These are phyloP conservation scores for Aporophyla lueneburgensis DNA, from an alignment of 2,888 invertebrate species.

Conservation along the genomic window DNA sequence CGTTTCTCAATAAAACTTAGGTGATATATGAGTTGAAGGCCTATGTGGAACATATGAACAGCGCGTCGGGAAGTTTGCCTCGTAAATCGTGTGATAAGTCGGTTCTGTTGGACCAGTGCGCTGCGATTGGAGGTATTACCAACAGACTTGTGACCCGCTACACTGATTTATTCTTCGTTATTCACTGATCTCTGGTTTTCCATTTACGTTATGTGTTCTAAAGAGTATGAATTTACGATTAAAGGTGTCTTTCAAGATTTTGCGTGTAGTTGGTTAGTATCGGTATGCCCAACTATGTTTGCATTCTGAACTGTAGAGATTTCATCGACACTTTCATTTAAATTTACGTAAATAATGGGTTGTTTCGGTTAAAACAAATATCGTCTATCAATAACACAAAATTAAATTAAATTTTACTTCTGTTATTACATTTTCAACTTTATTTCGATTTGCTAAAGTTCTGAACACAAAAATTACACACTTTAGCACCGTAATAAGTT, in stretches of 20 bases:
- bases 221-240: neutral
- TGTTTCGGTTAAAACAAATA: neutral
- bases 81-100: conserved; percentile 76
- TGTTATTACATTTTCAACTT: no score
- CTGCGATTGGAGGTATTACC: conserved; percentile 42
- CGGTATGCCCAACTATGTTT: neutral
- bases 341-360: neutral
- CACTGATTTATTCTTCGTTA: conserved; percentile 53
- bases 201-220: neutral
- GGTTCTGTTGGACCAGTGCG: conserved; percentile 59
- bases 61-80: conserved; percentile 70
- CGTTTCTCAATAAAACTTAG: conserved; percentile 64
- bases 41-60: conserved; percentile 74
- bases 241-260: neutral
- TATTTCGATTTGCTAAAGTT: no score
- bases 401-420: no score
- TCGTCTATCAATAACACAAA: no score
- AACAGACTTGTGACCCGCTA: conserved; percentile 31
- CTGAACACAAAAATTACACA: no score
- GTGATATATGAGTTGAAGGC: conserved; percentile 67
- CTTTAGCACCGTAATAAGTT: no score
- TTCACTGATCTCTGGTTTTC: conserved; percentile 34
- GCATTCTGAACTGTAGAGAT: no score
- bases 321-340: neutral
- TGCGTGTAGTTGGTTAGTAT: no score